Evolutionary conservation across 1,140 invertebrate species (phyloP).

Genomic region (Drosophila ficusphila): DNA sequence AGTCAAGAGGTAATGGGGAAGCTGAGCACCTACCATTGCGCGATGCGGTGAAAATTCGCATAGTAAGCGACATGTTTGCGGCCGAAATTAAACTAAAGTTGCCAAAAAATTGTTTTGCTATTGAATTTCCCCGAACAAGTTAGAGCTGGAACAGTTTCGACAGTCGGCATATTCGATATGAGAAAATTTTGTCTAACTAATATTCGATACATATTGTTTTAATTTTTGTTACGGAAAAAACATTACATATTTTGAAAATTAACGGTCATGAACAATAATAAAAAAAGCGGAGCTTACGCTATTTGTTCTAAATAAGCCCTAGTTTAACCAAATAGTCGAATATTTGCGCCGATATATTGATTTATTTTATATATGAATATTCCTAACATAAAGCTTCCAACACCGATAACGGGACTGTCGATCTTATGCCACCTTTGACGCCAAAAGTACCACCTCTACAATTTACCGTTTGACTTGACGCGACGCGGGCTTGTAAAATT

Average conservation of each 20-base stretch:
- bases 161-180: background rate
- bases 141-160: background rate
- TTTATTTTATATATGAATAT: background rate
- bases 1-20: background rate
- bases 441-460: conserved; percentile 1
- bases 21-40: conserved; percentile 65
- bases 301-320: too few species aligned
- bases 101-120: conserved; percentile 32
- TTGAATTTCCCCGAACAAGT: conserved; percentile 27
- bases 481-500: background rate
- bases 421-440: background rate
- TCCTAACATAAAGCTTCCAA: background rate
- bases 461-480: conserved; percentile 43
- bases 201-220: background rate
- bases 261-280: too few species aligned
- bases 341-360: too few species aligned
- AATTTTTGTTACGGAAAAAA: too few species aligned
- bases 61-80: conserved; percentile 68
- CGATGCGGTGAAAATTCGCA: conserved; percentile 71
- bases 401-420: background rate
- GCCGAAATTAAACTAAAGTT: conserved; percentile 32
- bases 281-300: too few species aligned
- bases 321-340: too few species aligned
- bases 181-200: background rate
- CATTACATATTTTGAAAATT: too few species aligned